These are phyloP conservation scores for Daboia siamensis DNA, from an alignment of 2,113 vertebrate species.

Conservation along the genomic window DNA sequence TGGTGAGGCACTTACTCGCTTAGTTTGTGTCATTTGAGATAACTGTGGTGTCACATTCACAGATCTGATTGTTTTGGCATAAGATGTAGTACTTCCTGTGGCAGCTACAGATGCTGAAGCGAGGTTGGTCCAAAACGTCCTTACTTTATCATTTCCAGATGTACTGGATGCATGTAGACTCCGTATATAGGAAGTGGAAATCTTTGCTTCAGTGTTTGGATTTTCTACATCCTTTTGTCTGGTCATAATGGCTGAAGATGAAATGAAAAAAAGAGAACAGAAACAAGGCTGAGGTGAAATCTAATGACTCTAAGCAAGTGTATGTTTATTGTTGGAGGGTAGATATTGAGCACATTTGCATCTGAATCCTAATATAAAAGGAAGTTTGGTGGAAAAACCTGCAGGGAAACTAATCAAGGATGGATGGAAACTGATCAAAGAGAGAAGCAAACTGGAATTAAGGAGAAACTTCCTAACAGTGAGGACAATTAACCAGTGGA, in stretches of 20 bases:
- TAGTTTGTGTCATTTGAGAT: not conserved
- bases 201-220: slow-evolving; percentile 39
- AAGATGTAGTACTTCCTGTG: not conserved
- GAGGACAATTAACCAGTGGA: not conserved
- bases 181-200: slow-evolving; percentile 37
- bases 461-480: not conserved
- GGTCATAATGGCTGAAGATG: slow-evolving; percentile 48
- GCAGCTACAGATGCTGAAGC: rapidly evolving
- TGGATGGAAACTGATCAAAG: not conserved
- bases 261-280: slow-evolving; percentile 4
- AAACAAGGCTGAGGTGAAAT: not conserved
- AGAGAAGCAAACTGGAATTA: not conserved
- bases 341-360: not conserved
- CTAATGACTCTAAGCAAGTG: not conserved
- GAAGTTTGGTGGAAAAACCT: not conserved
- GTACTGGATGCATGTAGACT: slow-evolving; percentile 61
- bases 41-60: not conserved
- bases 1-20: not conserved
- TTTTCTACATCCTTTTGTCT: slow-evolving; percentile 33
- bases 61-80: not conserved
- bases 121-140: slow-evolving; percentile 46
- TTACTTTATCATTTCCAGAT: slow-evolving; percentile 61
- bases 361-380: not conserved
- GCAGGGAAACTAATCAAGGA: not conserved
- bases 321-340: not conserved